A percentile compares a stretch with the other conserved stretches of the same genome.
Evolutionary conservation across 2,888 invertebrate species (phyloP).

Genomic region (Monochamus alternatus): DNA sequence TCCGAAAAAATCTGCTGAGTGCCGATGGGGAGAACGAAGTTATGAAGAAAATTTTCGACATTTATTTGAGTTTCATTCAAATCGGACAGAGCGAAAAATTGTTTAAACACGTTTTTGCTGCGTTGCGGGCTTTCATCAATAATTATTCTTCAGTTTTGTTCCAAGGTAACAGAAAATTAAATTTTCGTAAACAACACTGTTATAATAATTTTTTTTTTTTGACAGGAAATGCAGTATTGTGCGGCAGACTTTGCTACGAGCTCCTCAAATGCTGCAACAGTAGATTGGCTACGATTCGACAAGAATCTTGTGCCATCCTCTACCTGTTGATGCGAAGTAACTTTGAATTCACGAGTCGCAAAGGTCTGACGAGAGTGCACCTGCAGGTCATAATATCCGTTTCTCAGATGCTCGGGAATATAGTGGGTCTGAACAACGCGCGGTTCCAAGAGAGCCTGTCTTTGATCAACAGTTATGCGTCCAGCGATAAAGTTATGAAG

Average conservation of each 20-base stretch:
- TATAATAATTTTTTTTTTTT: no score
- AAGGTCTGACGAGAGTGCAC: conserved; percentile 90
- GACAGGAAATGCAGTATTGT: conserved; percentile 84
- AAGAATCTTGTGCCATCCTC: conserved; percentile 92
- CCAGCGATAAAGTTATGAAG: conserved; percentile 95
- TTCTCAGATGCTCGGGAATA: conserved; percentile 92
- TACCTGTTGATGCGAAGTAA: conserved; percentile 95
- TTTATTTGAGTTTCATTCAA: conserved; percentile 90
- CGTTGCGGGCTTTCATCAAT: conserved; percentile 92
- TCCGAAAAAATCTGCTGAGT: conserved; percentile 74
- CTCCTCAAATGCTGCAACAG: conserved; percentile 90
- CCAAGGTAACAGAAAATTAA: conserved; percentile 83
- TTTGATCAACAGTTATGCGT: conserved; percentile 93
- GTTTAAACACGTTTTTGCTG: conserved; percentile 93
- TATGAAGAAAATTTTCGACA: conserved; percentile 87
- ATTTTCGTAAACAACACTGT: no score
- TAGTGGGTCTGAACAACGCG: conserved; percentile 93
- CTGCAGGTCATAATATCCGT: conserved; percentile 96
- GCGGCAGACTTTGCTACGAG: conserved; percentile 87
- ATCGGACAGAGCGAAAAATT: conserved; percentile 93
- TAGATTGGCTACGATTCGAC: conserved; percentile 86
- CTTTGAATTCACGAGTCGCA: conserved; percentile 90
- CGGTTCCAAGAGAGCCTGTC: conserved; percentile 95
- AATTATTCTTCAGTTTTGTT: conserved; percentile 89
- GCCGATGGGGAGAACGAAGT: conserved; percentile 81